Conservation (phyloP, 2,113 vertebrate species). For the Alces alces region DNA sequence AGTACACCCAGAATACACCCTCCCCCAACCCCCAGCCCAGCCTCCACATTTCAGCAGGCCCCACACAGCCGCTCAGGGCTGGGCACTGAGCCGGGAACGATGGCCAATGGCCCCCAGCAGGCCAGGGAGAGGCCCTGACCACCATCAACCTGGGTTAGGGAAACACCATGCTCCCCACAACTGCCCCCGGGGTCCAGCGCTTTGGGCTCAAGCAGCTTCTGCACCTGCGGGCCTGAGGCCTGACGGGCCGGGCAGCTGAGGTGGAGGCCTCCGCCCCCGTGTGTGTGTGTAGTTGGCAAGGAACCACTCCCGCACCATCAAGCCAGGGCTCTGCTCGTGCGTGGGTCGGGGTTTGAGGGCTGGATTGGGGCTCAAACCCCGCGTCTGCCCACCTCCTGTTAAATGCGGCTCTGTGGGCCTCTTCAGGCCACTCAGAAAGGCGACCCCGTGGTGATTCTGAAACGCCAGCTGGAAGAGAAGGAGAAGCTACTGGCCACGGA, state of each 20-base stretch:
- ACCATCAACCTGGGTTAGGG: background rate
- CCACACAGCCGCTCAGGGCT: background rate
- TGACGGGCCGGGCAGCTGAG: background rate
- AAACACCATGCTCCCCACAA: background rate
- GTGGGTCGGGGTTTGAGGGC: background rate
- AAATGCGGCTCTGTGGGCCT: slow-evolving; percentile 15
- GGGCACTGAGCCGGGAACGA: background rate
- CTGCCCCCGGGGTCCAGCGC: background rate
- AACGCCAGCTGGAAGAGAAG: slow-evolving; percentile 93
- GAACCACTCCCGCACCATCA: background rate
- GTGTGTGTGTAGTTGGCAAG: background rate
- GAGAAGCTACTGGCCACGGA: slow-evolving; percentile 89
- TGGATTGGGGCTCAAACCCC: background rate
- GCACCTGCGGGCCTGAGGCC: rapidly evolving
- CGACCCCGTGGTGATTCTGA: slow-evolving; percentile 88
- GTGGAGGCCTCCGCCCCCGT: rapidly evolving
- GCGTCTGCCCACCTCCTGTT: background rate
- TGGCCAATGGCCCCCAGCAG: background rate
- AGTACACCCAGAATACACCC: background rate
- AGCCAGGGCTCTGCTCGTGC: rapidly evolving
- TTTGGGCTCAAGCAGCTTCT: background rate
- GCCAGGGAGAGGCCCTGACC: background rate
- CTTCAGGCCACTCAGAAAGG: slow-evolving; percentile 93
- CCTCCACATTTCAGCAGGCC: background rate
- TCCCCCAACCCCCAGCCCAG: background rate